Conservation (phyloP, 1,140 invertebrate species). For the Cotesia chilonis region DNA sequence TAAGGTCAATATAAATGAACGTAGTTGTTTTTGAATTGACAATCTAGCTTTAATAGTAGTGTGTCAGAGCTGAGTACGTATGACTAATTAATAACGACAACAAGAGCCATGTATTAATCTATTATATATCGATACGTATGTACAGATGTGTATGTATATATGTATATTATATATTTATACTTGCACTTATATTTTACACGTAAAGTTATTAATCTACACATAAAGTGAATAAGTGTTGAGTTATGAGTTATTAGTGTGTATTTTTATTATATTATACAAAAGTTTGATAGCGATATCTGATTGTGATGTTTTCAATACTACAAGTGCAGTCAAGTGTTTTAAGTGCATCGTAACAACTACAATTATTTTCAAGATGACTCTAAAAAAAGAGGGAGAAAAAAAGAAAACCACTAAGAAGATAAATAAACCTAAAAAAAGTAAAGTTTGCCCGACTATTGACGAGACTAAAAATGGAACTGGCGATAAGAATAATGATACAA, state of each 20-base stretch:
- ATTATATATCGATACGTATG: background rate
- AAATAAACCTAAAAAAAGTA: slow-evolving; percentile 24
- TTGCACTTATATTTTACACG: background rate
- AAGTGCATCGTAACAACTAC: background rate
- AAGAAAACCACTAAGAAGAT: slow-evolving; percentile 39
- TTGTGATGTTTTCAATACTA: slow-evolving; percentile 10
- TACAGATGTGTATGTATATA: background rate
- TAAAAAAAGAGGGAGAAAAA: slow-evolving; percentile 48
- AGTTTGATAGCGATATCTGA: background rate
- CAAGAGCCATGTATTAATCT: background rate
- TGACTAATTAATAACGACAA: slow-evolving; percentile 10
- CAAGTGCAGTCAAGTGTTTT: slow-evolving; percentile 5
- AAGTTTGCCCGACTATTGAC: slow-evolving; percentile 25
- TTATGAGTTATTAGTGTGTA: background rate
- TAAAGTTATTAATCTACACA: background rate
- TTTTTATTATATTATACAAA: background rate
- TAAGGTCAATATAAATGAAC: background rate
- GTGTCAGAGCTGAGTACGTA: slow-evolving; percentile 10
- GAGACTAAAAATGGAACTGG: background rate
- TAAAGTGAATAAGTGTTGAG: no score
- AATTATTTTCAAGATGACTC: slow-evolving; percentile 46
- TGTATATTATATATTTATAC: background rate
- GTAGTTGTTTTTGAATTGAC: slow-evolving; percentile 19
- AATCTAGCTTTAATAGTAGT: slow-evolving; percentile 7
- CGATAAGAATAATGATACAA: background rate